phyloP scores from a whole-genome alignment of 2,888 invertebrate species.

The Caenorhabditis macrosperma region DNA sequence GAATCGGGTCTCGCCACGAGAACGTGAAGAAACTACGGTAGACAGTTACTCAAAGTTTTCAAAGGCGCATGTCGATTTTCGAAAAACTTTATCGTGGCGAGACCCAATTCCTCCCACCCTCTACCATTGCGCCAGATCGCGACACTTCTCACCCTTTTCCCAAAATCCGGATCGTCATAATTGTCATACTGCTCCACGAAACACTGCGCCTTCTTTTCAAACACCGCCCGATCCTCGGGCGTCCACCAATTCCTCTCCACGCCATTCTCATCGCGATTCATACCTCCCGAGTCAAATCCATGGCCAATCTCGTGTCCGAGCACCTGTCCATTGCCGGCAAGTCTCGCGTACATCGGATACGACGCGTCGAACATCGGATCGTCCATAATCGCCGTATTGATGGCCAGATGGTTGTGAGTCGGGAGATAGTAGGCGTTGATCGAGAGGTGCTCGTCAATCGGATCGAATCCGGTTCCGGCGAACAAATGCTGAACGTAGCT shows the following conservation, averaged over 20 bases:
- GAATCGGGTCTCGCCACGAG: too few relatives aligned
- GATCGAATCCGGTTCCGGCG: not conserved
- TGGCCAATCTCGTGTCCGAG: slow-evolving; percentile 18
- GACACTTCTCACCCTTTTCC: slow-evolving; percentile 14
- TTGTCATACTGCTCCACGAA: not conserved
- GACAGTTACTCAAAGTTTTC: too few relatives aligned
- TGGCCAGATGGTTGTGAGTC: not conserved
- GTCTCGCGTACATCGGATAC: slow-evolving; percentile 6
- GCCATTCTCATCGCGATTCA: not conserved
- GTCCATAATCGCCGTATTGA: not conserved
- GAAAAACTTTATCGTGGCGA: too few relatives aligned
- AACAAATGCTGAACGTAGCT: too few relatives aligned
- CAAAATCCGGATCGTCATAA: slow-evolving; percentile 19
- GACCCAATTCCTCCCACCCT: too few relatives aligned
- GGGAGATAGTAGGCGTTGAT: not conserved
- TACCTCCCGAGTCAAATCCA: not conserved
- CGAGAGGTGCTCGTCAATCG: not conserved
- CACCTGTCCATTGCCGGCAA: not conserved
- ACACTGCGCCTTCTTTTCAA: not conserved
- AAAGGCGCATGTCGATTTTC: too few relatives aligned
- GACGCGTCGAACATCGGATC: slow-evolving; percentile 7
- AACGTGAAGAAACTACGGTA: too few relatives aligned
- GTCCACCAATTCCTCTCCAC: not conserved
- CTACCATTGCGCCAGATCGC: too few relatives aligned
- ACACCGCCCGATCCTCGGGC: not conserved